phyloP scores from a whole-genome alignment of 2,888 invertebrate genomes.

The Baccha elongata region DNA sequence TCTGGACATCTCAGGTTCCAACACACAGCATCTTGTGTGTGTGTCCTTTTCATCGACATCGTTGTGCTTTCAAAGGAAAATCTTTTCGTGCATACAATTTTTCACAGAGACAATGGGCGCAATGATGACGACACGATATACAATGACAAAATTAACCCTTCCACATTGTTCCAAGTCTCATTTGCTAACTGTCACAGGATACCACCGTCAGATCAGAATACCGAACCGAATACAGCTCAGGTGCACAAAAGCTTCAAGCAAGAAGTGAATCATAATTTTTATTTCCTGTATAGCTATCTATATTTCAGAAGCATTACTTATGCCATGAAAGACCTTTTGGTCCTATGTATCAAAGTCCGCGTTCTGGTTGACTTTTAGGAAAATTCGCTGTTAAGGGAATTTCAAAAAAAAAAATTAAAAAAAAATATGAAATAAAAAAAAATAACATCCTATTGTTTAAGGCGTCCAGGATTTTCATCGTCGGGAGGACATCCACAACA shows the following conservation, averaged over 20 bases:
- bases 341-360: constrained; percentile 65
- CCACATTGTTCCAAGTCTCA: constrained; percentile 69
- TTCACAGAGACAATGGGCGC: constrained; percentile 24
- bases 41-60: constrained; percentile 14
- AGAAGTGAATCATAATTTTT: constrained; percentile 69
- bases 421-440: no score
- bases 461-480: constrained; percentile 48
- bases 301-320: constrained; percentile 72
- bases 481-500: constrained; percentile 55
- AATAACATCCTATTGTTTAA: constrained; percentile 58
- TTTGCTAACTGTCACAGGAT: constrained; percentile 70
- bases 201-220: constrained; percentile 48
- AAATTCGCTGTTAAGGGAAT: constrained; percentile 36
- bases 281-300: constrained; percentile 68
- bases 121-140: constrained; percentile 34
- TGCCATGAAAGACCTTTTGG: constrained; percentile 66
- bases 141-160: constrained; percentile 71
- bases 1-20: constrained; percentile 38
- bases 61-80: constrained; percentile 27
- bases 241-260: constrained; percentile 59
- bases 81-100: constrained; percentile 15
- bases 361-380: constrained; percentile 45
- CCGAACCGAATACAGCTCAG: constrained; percentile 48
- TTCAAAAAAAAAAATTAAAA: background rate
- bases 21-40: constrained; percentile 3